A percentile compares a stretch with the other conserved stretches of the same genome.
Conservation (phyloP, 2,888 invertebrate genomes). For the Lampropteryx suffumata region DNA sequence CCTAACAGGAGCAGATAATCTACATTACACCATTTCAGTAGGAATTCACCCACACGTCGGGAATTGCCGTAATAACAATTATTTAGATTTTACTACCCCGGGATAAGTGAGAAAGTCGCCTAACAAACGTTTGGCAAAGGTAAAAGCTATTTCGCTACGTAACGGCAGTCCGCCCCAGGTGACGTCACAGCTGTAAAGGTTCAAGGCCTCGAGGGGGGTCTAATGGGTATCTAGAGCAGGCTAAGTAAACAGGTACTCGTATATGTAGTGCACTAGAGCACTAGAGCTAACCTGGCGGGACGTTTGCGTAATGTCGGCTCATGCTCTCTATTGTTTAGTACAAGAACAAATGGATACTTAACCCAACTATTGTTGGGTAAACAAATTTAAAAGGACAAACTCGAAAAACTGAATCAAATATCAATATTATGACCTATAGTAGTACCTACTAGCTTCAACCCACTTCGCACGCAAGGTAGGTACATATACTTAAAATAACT, state of each 20-base stretch:
- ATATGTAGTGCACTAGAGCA: conserved; percentile 1
- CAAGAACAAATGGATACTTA: too few species aligned
- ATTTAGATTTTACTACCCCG: background rate
- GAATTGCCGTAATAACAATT: background rate
- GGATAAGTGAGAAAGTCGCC: conserved; percentile 4
- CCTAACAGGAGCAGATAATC: conserved; percentile 5
- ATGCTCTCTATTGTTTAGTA: background rate
- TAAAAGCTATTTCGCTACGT: conserved; percentile 5
- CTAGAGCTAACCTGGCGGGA: background rate
- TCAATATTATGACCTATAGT: too few species aligned
- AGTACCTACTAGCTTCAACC: too few species aligned
- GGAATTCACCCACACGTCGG: conserved; percentile 5
- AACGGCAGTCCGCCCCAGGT: conserved; percentile 6
- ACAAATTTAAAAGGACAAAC: too few species aligned
- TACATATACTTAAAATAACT: too few species aligned
- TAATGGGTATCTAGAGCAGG: conserved; percentile 3
- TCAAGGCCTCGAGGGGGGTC: conserved; percentile 9
- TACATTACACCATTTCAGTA: conserved; percentile 1
- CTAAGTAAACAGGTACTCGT: background rate
- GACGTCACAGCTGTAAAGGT: conserved; percentile 15
- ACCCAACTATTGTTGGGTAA: too few species aligned
- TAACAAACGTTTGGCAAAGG: background rate
- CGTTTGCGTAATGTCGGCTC: background rate
- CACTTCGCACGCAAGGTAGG: too few species aligned
- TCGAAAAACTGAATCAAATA: too few species aligned